Evolutionary conservation across 2,888 invertebrate species (phyloP).

Genomic region (Epinotia ramella): DNA sequence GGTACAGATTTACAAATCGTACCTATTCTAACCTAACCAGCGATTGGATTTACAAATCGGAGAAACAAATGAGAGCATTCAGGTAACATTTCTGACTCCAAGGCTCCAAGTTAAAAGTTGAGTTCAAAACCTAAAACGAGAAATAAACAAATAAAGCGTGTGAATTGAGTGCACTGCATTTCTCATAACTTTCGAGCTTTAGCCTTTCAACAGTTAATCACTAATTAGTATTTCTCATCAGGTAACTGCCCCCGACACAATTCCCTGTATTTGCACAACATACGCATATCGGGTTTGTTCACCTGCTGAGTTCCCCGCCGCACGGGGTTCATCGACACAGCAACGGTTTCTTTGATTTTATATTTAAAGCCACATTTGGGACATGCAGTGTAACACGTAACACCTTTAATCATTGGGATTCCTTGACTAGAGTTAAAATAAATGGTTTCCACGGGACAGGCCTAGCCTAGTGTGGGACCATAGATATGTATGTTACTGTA

Average conservation of each 20-base stretch:
- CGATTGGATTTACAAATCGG: not conserved
- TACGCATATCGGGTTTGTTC: conserved; percentile 60
- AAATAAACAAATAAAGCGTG: not conserved
- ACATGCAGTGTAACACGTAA: conserved; percentile 53
- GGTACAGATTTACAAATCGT: not conserved
- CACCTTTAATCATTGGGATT: conserved; percentile 51
- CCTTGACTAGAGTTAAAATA: conserved; percentile 37
- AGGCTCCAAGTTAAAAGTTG: not conserved
- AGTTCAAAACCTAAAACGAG: not conserved
- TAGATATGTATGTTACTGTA: no score
- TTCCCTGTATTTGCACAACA: conserved; percentile 44
- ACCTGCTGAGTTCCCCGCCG: conserved; percentile 61
- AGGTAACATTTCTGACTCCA: not conserved
- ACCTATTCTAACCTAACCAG: no score
- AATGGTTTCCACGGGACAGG: not conserved
- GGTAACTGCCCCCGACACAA: conserved; percentile 25
- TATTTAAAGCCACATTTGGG: conserved; percentile 60
- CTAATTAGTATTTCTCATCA: conserved; percentile 38
- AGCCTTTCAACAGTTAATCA: conserved; percentile 22
- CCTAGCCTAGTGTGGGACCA: no score
- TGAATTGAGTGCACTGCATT: not conserved
- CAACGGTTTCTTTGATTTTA: conserved; percentile 64
- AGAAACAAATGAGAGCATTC: no score
- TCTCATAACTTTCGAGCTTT: conserved; percentile 10
- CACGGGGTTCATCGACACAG: conserved; percentile 65